Conservation (phyloP, 2,113 vertebrate genomes). For the Chelonoidis abingdonii region DNA sequence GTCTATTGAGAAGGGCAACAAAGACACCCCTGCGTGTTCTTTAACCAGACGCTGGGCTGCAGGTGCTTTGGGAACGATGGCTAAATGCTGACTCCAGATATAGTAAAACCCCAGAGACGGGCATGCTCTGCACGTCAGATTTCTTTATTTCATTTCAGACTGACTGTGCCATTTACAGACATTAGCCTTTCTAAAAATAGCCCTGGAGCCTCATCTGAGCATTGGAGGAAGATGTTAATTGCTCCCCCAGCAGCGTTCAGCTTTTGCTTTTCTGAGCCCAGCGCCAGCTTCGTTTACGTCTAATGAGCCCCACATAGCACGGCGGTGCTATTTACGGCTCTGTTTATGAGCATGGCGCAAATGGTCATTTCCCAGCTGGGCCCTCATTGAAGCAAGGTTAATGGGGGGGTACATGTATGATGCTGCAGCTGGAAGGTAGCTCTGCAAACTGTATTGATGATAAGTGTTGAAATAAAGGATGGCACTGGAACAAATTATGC, state of each 20-base stretch:
- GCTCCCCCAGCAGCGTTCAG: not conserved
- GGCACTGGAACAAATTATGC: not conserved
- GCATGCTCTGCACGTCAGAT: not conserved
- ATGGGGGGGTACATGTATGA: not conserved
- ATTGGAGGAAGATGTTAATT: not conserved
- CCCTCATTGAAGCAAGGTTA: not conserved
- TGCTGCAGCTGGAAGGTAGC: no score
- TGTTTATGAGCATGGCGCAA: not conserved
- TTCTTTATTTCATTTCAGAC: not conserved
- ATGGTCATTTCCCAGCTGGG: not conserved
- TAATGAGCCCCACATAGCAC: not conserved
- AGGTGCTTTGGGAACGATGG: constrained; percentile 1
- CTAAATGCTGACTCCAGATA: not conserved
- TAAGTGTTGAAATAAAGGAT: not conserved
- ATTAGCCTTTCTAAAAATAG: not conserved
- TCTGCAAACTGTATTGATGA: not conserved
- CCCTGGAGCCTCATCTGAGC: not conserved
- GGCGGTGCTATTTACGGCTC: not conserved
- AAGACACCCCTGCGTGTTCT: not conserved
- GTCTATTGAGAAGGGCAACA: not conserved
- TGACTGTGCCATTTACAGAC: not conserved
- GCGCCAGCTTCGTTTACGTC: not conserved
- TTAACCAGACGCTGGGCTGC: not conserved
- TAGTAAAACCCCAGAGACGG: not conserved
- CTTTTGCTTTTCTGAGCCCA: not conserved